Base-by-base conservation (phyloP, 2,113 vertebrate species). In the Percopsis transmontana region DNA sequence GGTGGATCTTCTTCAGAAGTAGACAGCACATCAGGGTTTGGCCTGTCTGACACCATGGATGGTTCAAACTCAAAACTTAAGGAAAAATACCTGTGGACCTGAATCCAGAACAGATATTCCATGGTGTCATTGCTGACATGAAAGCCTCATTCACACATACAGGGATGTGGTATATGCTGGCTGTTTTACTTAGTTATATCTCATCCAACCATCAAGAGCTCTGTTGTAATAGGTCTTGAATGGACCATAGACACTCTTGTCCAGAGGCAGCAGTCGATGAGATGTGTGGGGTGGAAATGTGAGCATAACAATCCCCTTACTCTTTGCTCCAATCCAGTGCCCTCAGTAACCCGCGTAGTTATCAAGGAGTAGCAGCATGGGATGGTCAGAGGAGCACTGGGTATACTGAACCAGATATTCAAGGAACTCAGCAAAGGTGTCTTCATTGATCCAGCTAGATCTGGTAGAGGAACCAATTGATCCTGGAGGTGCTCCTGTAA, bases 391-490 rank as follows among this genome's bases (percentile, higher is more conserved):
- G 24, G 47, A 58, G 58, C 58, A 72, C 14, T 73, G 57, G n/a
- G 44, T 47, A 13, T 78, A 45, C 39, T 65, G 54, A 20, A 68
- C 21, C 18, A 68, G 41, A 40, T 70, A 61, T n/a, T 70, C 62
- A 41, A 70, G 70, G 62, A 58, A 79, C 50, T 66, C 19, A n/a
- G 45, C 40, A 18, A 47, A 74, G 58, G 53, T 54, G 45, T 75
- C 64, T 60, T 76, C 68, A 72, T 75, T 76, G 13, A 75, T 56
- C 72, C 68, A 76, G 11, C 62, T 61, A 18, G 55, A 62, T 69
- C n/a, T 65, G 45, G 45, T 72, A 44, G 62, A 53, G 24, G 19
- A 11, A 62, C 71, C 70, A 27, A 42, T 64, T 13, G 77, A 33
- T 68, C 73, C 65, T 80, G 60, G 21, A 19, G 64, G 68, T 65